phyloP scores from a whole-genome alignment of 2,888 invertebrate species.

The Notodonta ziczac region DNA sequence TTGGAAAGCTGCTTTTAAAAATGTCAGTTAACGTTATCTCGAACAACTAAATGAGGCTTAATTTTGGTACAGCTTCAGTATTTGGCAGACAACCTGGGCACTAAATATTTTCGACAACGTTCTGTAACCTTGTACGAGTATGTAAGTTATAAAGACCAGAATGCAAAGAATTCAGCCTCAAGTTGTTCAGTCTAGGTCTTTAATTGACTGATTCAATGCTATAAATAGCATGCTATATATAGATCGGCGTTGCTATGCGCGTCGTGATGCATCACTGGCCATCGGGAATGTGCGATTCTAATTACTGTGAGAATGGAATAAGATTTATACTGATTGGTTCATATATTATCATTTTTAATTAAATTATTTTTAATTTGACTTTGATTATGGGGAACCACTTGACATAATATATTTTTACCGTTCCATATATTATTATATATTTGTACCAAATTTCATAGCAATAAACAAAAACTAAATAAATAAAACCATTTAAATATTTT shows the following conservation, averaged over 20 bases:
- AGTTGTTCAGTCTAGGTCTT: slow-evolving; percentile 47
- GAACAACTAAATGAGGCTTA: too few relatives aligned
- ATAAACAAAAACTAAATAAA: too few relatives aligned
- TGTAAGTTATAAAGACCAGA: neutral
- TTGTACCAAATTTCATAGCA: too few relatives aligned
- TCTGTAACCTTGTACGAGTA: too few relatives aligned
- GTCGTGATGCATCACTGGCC: slow-evolving; percentile 13
- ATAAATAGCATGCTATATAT: slow-evolving; percentile 66
- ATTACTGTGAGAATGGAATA: neutral
- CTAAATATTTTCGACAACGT: too few relatives aligned
- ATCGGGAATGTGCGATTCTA: slow-evolving; percentile 23
- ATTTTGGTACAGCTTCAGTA: neutral
- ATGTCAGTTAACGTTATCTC: too few relatives aligned
- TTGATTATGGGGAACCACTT: too few relatives aligned
- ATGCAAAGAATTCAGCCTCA: slow-evolving; percentile 19
- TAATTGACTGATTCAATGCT: slow-evolving; percentile 67
- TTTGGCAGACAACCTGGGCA: neutral
- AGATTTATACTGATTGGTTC: slow-evolving; percentile 1
- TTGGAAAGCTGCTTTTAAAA: too few relatives aligned
- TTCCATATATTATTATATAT: too few relatives aligned
- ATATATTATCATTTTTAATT: slow-evolving; percentile 1
- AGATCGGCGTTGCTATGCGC: slow-evolving; percentile 60
- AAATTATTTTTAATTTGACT: neutral
- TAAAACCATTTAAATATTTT: too few relatives aligned
- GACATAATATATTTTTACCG: too few relatives aligned